phyloP scores from a whole-genome alignment of 2,797 vertebrate genomes.

The Hirundo rustica region DNA sequence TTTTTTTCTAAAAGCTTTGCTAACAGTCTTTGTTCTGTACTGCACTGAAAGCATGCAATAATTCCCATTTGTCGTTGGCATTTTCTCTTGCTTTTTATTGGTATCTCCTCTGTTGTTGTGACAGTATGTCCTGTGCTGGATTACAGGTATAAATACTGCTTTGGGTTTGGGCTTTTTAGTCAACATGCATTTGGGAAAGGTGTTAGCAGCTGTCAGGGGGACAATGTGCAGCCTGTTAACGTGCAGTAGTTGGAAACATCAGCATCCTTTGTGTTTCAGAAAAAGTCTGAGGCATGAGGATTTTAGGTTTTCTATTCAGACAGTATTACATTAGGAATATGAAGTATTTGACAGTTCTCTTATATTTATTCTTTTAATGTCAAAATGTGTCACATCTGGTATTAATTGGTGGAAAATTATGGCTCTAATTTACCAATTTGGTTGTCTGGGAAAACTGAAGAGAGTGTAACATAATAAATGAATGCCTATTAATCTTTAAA shows the following conservation, averaged over 20 bases:
- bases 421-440: constrained; percentile 65
- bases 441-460: constrained; percentile 53
- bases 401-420: constrained; percentile 68
- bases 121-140: not conserved
- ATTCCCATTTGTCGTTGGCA: constrained; percentile 58
- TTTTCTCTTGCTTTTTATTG: constrained; percentile 42
- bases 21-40: not conserved
- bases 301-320: constrained; percentile 43
- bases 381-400: constrained; percentile 69
- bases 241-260: constrained; percentile 5
- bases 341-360: constrained; percentile 61
- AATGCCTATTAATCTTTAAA: constrained; percentile 61
- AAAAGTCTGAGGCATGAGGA: constrained; percentile 46
- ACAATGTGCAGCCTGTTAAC: not conserved
- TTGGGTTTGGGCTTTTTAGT: constrained; percentile 16
- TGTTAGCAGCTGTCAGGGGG: constrained; percentile 16
- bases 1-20: constrained; percentile 57
- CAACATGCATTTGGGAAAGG: constrained; percentile 32
- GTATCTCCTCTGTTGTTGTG: not conserved
- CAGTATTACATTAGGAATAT: constrained; percentile 19
- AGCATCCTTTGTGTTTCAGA: constrained; percentile 36
- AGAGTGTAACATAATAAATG: constrained; percentile 52
- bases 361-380: constrained; percentile 65
- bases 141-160: constrained; percentile 19
- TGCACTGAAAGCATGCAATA: not conserved